Percentiles rank a stretch among this genome's conserved stretches.
These are phyloP conservation scores for Tetranychus cinnabarinus DNA, from an alignment of 1,140 invertebrate genomes.

Conservation along the genomic window DNA sequence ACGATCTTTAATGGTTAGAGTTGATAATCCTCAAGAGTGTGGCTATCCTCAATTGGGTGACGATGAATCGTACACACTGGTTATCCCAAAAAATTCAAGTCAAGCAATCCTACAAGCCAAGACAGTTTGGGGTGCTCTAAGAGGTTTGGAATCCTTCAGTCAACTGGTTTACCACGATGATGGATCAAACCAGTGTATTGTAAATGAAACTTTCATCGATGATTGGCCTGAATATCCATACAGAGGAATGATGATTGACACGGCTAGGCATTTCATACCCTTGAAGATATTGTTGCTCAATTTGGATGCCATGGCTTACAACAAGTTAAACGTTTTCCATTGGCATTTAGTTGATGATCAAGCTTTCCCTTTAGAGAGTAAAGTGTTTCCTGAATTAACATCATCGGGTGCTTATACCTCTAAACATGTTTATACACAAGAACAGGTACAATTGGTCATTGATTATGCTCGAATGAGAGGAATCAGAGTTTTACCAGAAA, in stretches of 20 bases:
- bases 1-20: not conserved
- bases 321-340: constrained; percentile 32
- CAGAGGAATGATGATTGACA: constrained; percentile 56
- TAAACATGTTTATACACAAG: constrained; percentile 16
- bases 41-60: constrained; percentile 7
- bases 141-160: constrained; percentile 22
- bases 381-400: constrained; percentile 25
- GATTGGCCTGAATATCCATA: constrained; percentile 48
- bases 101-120: not conserved
- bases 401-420: not conserved
- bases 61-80: constrained; percentile 7
- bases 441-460: constrained; percentile 20
- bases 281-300: constrained; percentile 34
- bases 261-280: constrained; percentile 51
- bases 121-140: constrained; percentile 5
- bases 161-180: constrained; percentile 19
- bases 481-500: constrained; percentile 22
- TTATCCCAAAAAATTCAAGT: not conserved
- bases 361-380: constrained; percentile 33
- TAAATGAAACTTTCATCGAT: constrained; percentile 30
- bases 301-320: constrained; percentile 26
- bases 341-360: constrained; percentile 39
- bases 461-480: constrained; percentile 21
- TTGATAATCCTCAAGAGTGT: constrained; percentile 2
- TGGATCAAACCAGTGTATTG: constrained; percentile 8